phyloP scores from a whole-genome alignment of 2,888 invertebrate species.

The Sarcophaga variegata region DNA sequence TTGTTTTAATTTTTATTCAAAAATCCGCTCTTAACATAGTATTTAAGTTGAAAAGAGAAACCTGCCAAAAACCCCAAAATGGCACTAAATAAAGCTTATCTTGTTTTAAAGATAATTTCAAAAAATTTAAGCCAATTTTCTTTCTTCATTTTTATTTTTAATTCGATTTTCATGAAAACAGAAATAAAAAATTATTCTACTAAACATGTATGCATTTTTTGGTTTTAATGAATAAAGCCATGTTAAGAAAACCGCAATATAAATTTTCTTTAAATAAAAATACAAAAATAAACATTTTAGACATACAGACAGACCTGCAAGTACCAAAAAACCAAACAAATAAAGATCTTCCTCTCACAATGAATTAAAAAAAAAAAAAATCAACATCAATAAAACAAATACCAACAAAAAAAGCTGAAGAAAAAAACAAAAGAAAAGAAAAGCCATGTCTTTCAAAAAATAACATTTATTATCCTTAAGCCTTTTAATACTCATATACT shows the following conservation, averaged over 20 bases:
- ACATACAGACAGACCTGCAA: constrained; percentile 4
- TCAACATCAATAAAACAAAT: constrained; percentile 65
- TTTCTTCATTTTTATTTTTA: neutral
- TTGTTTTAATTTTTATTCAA: constrained; percentile 12
- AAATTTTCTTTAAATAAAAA: constrained; percentile 65
- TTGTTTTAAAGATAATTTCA: constrained; percentile 30
- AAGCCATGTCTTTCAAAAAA: constrained; percentile 63
- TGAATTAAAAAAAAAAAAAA: constrained; percentile 25
- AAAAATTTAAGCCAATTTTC: constrained; percentile 10
- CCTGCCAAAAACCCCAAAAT: constrained; percentile 45
- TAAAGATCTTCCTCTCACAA: constrained; percentile 53
- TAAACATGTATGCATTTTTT: constrained; percentile 50
- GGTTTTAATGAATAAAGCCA: constrained; percentile 63
- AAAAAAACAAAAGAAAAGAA: constrained; percentile 40
- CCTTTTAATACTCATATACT: constrained; percentile 58
- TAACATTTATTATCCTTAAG: constrained; percentile 69
- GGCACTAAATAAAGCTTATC: constrained; percentile 51
- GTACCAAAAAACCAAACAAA: constrained; percentile 47
- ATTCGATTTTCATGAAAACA: neutral
- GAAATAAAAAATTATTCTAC: constrained; percentile 22
- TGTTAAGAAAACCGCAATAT: constrained; percentile 70
- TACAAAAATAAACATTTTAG: constrained; percentile 40
- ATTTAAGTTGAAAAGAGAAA: constrained; percentile 31
- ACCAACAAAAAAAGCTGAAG: constrained; percentile 29
- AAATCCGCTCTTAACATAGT: constrained; percentile 30